Percentiles rank a stretch among this genome's conserved stretches.
phyloP scores from a whole-genome alignment of 2,888 invertebrate species.

The Barypeithes pellucidus region DNA sequence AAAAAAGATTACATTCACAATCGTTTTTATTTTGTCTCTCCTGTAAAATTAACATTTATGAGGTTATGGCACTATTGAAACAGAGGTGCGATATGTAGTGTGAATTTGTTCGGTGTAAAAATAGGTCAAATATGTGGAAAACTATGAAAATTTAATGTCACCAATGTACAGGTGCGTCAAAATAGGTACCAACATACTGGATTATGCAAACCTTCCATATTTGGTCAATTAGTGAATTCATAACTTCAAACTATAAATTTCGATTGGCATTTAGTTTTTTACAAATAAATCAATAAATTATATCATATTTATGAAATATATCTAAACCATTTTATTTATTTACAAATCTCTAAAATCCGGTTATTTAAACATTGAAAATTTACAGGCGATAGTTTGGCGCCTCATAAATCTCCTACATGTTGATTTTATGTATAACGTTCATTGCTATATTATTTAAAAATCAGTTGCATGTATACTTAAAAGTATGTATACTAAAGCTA shows the following conservation, averaged over 20 bases:
- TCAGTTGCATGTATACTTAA: background rate
- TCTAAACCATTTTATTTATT: slow-evolving; percentile 20
- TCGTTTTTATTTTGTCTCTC: too few relatives aligned
- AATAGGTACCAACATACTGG: background rate
- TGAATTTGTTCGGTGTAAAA: too few relatives aligned
- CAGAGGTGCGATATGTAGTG: too few relatives aligned
- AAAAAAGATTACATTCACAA: too few relatives aligned
- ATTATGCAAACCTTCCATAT: background rate
- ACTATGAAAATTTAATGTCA: too few relatives aligned
- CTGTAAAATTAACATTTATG: too few relatives aligned
- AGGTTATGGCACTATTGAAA: too few relatives aligned
- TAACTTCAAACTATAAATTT: background rate
- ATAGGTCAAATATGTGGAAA: too few relatives aligned
- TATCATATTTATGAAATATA: background rate
- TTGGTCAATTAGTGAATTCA: background rate
- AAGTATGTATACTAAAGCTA: background rate
- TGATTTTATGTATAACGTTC: slow-evolving; percentile 21
- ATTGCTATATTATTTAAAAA: slow-evolving; percentile 6
- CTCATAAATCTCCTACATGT: slow-evolving; percentile 21
- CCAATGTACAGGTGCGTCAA: too few relatives aligned
- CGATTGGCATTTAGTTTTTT: background rate
- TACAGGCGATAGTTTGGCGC: slow-evolving; percentile 26
- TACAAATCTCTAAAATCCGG: slow-evolving; percentile 12
- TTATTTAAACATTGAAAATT: slow-evolving; percentile 21
- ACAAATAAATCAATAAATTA: slow-evolving; percentile 9